A percentile compares a stretch with the other conserved stretches of the same genome.
These are phyloP conservation scores for Drosophila quinaria DNA, from an alignment of 2,888 invertebrate species.

Conservation along the genomic window DNA sequence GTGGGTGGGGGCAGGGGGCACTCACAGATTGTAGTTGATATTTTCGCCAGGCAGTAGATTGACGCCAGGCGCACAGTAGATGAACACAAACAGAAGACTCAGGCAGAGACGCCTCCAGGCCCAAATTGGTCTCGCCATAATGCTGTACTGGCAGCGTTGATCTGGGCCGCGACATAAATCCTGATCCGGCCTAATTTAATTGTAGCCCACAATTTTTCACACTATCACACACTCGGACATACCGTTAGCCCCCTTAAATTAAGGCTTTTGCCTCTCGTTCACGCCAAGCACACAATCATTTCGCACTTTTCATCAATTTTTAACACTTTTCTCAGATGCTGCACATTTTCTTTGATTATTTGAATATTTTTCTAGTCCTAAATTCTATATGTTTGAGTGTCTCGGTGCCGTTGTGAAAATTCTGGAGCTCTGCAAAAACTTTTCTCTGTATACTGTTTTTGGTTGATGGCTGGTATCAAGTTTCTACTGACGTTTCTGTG, in stretches of 20 bases:
- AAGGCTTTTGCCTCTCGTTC: constrained; percentile 42
- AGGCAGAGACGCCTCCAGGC: constrained; percentile 68
- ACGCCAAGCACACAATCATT: constrained; percentile 33
- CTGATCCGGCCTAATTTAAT: constrained; percentile 44
- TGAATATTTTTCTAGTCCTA: neutral
- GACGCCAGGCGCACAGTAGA: constrained; percentile 82
- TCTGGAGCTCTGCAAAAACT: constrained; percentile 63
- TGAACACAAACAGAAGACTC: constrained; percentile 76
- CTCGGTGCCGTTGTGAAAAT: constrained; percentile 52
- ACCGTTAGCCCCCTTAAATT: constrained; percentile 44
- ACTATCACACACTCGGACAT: constrained; percentile 37
- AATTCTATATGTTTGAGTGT: constrained; percentile 13
- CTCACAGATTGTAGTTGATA: constrained; percentile 85
- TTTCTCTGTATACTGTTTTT: constrained; percentile 78
- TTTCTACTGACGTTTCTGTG: constrained; percentile 74
- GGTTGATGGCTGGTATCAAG: constrained; percentile 48
- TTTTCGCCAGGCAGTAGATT: constrained; percentile 83
- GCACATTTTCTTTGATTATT: constrained; percentile 31
- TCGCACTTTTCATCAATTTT: constrained; percentile 19
- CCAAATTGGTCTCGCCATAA: constrained; percentile 68
- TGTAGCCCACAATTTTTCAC: constrained; percentile 51
- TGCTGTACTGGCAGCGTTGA: constrained; percentile 46
- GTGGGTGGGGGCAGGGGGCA: constrained; percentile 14
- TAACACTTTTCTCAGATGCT: constrained; percentile 16
- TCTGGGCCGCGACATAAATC: constrained; percentile 72